Percentiles rank a stretch among this genome's conserved stretches.
Conservation (phyloP, 2,888 invertebrate genomes). For the Drosophila melanosoma region DNA sequence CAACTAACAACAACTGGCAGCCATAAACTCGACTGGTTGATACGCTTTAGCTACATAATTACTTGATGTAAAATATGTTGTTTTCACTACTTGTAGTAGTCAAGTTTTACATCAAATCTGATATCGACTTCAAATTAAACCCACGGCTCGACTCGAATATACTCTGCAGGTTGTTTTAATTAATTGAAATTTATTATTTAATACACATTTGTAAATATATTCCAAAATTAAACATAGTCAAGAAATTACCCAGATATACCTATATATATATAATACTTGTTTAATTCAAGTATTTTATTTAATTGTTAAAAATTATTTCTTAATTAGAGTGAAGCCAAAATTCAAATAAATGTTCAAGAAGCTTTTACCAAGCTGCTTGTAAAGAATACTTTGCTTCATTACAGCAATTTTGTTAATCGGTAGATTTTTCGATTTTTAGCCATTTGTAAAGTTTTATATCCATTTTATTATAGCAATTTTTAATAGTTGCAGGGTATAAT, state of each 20-base stretch:
- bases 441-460: not conserved
- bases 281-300: not conserved
- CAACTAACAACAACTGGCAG: constrained; percentile 20
- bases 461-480: not conserved
- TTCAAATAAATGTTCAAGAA: not conserved
- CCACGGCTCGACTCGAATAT: not conserved
- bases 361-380: not conserved
- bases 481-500: constrained; percentile 11
- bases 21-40: not conserved
- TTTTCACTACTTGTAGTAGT: not conserved
- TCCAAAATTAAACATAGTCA: not conserved
- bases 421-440: not conserved
- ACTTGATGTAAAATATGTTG: not conserved
- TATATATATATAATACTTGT: not conserved
- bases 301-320: not conserved
- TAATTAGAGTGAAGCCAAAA: not conserved
- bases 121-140: not conserved
- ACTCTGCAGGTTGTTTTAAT: not conserved
- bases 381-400: not conserved
- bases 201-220: not conserved
- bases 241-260: not conserved
- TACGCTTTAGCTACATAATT: not conserved
- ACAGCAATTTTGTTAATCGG: not conserved
- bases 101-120: not conserved
- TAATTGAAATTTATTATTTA: no score